These are phyloP conservation scores for Vanessa atalanta DNA, from an alignment of 1,140 invertebrate genomes.

Conservation along the genomic window DNA sequence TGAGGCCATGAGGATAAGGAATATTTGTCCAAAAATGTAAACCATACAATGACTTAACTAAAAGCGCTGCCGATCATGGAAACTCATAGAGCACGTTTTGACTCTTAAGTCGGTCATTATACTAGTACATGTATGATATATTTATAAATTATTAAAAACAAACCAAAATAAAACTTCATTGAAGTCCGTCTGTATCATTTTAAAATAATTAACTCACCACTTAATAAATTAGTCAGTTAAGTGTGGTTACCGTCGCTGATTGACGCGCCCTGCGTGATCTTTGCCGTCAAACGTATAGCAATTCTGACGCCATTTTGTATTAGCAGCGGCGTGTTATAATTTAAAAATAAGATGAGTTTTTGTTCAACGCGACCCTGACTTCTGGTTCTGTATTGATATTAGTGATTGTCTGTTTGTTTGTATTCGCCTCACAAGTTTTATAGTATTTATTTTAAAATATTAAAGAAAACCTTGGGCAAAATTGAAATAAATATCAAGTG, in stretches of 20 bases:
- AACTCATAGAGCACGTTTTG: no score
- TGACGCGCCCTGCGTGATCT: conserved; percentile 46
- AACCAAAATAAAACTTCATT: no score
- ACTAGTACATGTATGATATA: no score
- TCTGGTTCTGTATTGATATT: conserved; percentile 36
- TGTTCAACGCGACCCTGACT: conserved; percentile 49
- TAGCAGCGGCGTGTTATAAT: conserved; percentile 47
- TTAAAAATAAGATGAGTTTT: conserved; percentile 47
- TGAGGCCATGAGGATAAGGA: no score
- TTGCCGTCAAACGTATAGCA: conserved; percentile 36
- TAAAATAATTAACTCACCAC: not conserved
- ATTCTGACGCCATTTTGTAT: conserved; percentile 46
- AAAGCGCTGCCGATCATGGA: no score
- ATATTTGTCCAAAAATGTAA: no score
- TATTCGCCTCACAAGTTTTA: not conserved
- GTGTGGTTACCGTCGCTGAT: conserved; percentile 7
- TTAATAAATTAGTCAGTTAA: not conserved
- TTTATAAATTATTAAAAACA: no score
- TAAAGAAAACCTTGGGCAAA: not conserved
- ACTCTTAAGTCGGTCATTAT: no score
- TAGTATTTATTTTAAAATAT: not conserved
- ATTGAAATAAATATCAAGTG: no score
- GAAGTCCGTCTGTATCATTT: not conserved
- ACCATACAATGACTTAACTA: no score
- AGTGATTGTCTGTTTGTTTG: conserved; percentile 29